Evolutionary conservation across 2,797 vertebrate species (phyloP).

Genomic region (Aselliscus stoliczkanus): DNA sequence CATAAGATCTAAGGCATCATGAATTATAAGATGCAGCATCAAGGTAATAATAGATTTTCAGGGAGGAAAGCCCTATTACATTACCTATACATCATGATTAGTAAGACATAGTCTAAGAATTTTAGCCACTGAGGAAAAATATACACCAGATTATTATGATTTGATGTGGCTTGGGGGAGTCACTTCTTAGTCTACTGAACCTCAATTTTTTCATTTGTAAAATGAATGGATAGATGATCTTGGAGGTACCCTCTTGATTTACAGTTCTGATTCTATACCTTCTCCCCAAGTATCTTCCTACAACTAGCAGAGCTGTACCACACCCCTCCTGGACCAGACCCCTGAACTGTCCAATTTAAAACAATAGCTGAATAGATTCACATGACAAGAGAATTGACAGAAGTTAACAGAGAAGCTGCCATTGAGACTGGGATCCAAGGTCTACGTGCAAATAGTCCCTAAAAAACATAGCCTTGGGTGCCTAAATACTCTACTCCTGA

Average conservation of each 20-base stretch:
- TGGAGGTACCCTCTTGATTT: neutral
- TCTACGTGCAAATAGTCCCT: neutral
- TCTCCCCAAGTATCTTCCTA: neutral
- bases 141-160: too few relatives aligned
- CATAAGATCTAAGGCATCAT: neutral
- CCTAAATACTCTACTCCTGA: neutral
- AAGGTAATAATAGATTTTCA: neutral
- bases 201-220: neutral
- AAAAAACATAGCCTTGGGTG: rapidly evolving
- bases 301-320: neutral
- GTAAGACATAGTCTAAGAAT: neutral
- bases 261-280: neutral
- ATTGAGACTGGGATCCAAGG: too few relatives aligned
- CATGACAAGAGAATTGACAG: neutral
- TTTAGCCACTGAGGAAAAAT: neutral
- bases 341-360: neutral
- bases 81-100: too few relatives aligned
- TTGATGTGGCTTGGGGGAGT: neutral
- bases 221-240: neutral
- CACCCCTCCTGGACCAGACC: neutral
- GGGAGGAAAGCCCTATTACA: neutral
- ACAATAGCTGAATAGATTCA: neutral
- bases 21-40: neutral
- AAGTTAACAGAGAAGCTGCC: neutral
- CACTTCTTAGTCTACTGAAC: neutral